Conservation (phyloP, 2,797 vertebrate species). For the Geotrypetes seraphini region DNA sequence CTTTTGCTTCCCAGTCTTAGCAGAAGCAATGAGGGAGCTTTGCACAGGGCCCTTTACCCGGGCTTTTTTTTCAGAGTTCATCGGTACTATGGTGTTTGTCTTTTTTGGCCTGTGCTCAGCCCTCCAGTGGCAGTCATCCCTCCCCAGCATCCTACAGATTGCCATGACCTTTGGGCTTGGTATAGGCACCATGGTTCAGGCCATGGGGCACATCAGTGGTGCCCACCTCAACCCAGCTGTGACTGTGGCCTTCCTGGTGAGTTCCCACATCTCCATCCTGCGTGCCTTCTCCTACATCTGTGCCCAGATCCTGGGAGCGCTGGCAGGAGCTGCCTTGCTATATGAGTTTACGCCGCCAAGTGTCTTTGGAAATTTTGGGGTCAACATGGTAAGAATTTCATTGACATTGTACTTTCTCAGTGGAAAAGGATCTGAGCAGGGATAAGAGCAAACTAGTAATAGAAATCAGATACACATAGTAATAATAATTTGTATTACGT, state of each 20-base stretch:
- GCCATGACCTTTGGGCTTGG: conserved; percentile 54
- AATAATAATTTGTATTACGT: too few species aligned
- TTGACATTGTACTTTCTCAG: too few species aligned
- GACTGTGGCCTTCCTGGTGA: conserved; percentile 55
- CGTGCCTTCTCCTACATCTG: conserved; percentile 44
- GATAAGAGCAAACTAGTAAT: too few species aligned
- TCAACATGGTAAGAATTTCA: conserved; percentile 62
- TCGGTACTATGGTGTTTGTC: conserved; percentile 59
- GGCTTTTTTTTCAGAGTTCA: conserved; percentile 49
- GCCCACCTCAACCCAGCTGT: conserved; percentile 60
- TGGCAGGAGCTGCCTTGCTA: conserved; percentile 50
- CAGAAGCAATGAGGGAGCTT: conserved; percentile 52
- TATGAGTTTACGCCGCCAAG: conserved; percentile 42
- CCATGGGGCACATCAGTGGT: conserved; percentile 52
- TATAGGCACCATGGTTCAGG: conserved; percentile 53
- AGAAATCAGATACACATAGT: too few species aligned
- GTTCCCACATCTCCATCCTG: conserved; percentile 60
- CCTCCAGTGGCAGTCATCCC: conserved; percentile 49
- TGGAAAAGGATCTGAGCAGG: too few species aligned
- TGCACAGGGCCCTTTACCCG: conserved; percentile 50
- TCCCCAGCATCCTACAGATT: conserved; percentile 57
- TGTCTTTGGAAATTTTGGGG: conserved; percentile 48
- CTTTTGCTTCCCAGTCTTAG: not conserved
- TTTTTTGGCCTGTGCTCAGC: conserved; percentile 60
- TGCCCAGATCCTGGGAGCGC: conserved; percentile 53